Evolutionary conservation across 2,113 vertebrate species (phyloP), one percentile per base, ranked within the genome.

Genomic region (Eulemur rufifrons): DNA sequence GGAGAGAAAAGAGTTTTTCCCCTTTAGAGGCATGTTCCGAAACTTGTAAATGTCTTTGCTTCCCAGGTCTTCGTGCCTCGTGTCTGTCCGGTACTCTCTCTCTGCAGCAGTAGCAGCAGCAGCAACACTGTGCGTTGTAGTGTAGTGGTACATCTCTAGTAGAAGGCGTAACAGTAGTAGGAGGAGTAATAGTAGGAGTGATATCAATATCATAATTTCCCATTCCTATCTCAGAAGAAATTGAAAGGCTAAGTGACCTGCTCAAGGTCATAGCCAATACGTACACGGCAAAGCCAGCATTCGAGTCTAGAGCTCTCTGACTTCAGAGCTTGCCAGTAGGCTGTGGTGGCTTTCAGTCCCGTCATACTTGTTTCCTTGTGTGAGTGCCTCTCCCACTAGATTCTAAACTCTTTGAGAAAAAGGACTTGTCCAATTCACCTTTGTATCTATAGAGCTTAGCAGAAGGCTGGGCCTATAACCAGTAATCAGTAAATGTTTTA

Each of bases 181-280:
- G 34, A 50, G 29, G 15, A 59, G 34, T 1, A 64, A 25, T 14
- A 80, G 50, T 32, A 64, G 34, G 34, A 56, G 0, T 45, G 47
- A 50, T 42, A 29, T 77, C 52, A 47, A 56, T 42, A 23, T 77
- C n/a, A 63, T 77, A 52, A 56, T 85, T 81, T 90, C n/a, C 13
- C 2, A 59, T 85, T 69, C 21, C 37, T 11, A 68, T 92, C 92
- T 97, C 27, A 80, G 63, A 81, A 85, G 50, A 87, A 66, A 39
- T 63, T 12, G 32, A 69, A 94, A 82, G 37, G 4, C 42, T 76
- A 17, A 50, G 34, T 34, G 37, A 64, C 32, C 25, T 68, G n/a
- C 45, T 39, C 32, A 34, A 37, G 32, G n/a, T 69, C 78, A 42
- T 2, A 45, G 63, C 39, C 56, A 27, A 13, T 77, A 52, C 42